Evolutionary conservation across 2,888 invertebrate genomes (phyloP).

Genomic region (Agrotis puta): DNA sequence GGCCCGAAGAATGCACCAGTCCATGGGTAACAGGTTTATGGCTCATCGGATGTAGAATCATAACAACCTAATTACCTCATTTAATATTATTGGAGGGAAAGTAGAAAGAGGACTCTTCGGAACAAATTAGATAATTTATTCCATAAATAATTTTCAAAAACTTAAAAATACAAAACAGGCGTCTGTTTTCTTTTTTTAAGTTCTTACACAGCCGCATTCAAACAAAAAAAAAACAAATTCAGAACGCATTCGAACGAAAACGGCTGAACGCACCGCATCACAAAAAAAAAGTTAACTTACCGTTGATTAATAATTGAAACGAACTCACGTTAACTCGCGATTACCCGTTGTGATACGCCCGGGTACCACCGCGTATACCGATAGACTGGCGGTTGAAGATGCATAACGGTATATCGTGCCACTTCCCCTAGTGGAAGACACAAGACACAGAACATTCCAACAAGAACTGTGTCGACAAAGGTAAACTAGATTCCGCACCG

Average conservation of each 20-base stretch:
- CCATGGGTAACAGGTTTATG: conserved; percentile 50
- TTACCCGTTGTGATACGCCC: conserved; percentile 73
- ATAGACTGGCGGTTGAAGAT: conserved; percentile 78
- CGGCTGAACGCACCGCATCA: conserved; percentile 46
- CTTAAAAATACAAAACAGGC: too few relatives aligned
- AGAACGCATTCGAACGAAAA: conserved; percentile 42
- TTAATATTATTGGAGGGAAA: not conserved
- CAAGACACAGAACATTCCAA: conserved; percentile 63
- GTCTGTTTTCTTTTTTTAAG: too few relatives aligned
- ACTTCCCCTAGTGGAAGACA: conserved; percentile 77
- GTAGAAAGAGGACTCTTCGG: not conserved
- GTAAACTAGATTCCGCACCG: conserved; percentile 61
- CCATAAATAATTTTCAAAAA: not conserved
- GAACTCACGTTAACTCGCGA: conserved; percentile 64
- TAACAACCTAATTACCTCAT: conserved; percentile 55
- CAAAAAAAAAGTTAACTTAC: conserved; percentile 73
- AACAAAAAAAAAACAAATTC: conserved; percentile 43
- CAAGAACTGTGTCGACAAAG: conserved; percentile 58
- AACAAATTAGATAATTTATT: not conserved
- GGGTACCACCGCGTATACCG: conserved; percentile 72
- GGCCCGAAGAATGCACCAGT: conserved; percentile 47
- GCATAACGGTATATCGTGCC: conserved; percentile 84
- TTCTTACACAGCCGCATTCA: too few relatives aligned
- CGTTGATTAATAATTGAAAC: conserved; percentile 71
- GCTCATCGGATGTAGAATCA: conserved; percentile 49